These are phyloP conservation scores for Anguilla anguilla DNA, from an alignment of 2,797 vertebrate species.

Conservation along the genomic window DNA sequence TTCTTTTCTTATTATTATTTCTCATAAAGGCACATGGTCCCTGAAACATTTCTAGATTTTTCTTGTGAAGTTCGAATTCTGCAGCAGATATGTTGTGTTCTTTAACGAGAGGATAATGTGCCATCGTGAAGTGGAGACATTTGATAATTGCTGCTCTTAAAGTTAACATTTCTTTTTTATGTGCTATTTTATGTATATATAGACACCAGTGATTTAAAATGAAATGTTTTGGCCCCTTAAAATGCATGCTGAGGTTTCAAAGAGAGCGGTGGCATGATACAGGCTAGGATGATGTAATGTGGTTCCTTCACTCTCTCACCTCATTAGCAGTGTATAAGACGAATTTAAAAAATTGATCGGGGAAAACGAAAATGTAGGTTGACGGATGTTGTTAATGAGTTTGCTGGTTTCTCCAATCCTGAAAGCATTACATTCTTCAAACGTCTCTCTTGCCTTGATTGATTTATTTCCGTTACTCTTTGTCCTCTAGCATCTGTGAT, in stretches of 20 bases:
- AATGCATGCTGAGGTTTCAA: neutral
- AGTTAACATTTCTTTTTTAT: constrained; percentile 54
- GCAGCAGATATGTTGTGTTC: neutral
- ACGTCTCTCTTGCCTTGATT: neutral
- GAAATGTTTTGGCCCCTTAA: constrained; percentile 38
- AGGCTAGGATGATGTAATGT: too few relatives aligned
- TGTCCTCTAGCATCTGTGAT: neutral
- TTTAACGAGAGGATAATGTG: constrained; percentile 35
- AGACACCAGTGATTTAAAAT: constrained; percentile 41
- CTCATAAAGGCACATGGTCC: neutral
- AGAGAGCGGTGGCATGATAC: neutral
- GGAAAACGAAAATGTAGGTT: neutral
- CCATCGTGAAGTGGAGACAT: constrained; percentile 52
- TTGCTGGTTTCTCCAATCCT: neutral
- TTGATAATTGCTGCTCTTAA: constrained; percentile 51
- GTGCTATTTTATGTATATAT: constrained; percentile 43
- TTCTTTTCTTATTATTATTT: neutral
- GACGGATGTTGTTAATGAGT: neutral
- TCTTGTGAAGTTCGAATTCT: neutral
- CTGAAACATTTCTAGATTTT: neutral
- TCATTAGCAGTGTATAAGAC: neutral
- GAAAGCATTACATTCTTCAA: neutral
- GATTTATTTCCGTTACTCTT: neutral
- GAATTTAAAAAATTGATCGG: neutral
- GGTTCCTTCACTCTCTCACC: neutral